Percentiles rank a stretch among this genome's conserved stretches.
Evolutionary conservation across 2,888 invertebrate species (phyloP).

Genomic region (Bembecia ichneumoniformis): DNA sequence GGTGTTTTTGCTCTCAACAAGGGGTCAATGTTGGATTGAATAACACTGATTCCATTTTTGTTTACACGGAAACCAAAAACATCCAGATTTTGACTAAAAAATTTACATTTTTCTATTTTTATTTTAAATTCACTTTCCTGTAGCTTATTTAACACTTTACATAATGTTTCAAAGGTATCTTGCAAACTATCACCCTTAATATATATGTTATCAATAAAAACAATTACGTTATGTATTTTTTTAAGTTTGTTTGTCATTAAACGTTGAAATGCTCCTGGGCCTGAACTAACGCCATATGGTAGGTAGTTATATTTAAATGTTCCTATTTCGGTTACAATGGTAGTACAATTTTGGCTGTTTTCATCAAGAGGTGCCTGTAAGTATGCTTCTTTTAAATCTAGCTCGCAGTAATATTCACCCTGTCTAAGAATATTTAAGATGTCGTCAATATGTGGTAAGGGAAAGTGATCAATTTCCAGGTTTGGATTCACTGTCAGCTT

Average conservation of each 20-base stretch:
- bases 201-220: conserved; percentile 8
- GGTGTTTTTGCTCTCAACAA: not conserved
- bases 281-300: conserved; percentile 7
- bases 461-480: not conserved
- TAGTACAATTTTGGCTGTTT: conserved; percentile 6
- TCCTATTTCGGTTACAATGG: conserved; percentile 9
- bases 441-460: not conserved
- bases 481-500: not conserved
- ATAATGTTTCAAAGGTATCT: not conserved
- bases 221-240: conserved; percentile 1
- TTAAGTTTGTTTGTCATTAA: conserved; percentile 6
- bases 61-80: not conserved
- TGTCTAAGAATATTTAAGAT: not conserved
- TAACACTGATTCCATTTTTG: not conserved
- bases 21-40: too few relatives aligned
- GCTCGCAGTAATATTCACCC: not conserved
- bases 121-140: not conserved
- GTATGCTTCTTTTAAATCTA: conserved; percentile 7
- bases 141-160: not conserved
- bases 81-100: not conserved
- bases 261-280: conserved; percentile 10
- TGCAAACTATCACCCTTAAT: conserved; percentile 3
- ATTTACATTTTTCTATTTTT: not conserved
- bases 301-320: conserved; percentile 10
- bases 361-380: conserved; percentile 8